phyloP scores from a whole-genome alignment of 2,888 invertebrate genomes.

The Neoitamus cyanurus region DNA sequence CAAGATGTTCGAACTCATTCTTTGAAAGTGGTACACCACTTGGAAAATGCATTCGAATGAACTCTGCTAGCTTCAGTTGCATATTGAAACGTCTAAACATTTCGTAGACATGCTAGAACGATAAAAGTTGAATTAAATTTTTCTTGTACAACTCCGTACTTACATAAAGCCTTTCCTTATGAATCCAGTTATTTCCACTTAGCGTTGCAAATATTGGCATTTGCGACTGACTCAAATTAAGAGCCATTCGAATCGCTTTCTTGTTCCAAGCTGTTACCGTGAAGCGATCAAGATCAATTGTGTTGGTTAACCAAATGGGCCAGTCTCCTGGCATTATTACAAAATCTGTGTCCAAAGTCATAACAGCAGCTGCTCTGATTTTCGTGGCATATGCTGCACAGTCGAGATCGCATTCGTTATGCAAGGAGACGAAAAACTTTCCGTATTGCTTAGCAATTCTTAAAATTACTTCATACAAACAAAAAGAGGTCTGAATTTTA shows the following conservation, averaged over 20 bases:
- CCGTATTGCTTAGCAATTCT: conserved; percentile 44
- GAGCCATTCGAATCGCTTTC: not conserved
- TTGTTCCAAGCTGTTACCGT: conserved; percentile 44
- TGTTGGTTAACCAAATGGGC: conserved; percentile 42
- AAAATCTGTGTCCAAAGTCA: conserved; percentile 50
- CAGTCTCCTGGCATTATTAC: conserved; percentile 49
- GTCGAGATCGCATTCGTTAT: conserved; percentile 49
- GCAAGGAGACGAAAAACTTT: conserved; percentile 40
- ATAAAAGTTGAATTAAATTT: not conserved
- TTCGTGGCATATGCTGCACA: conserved; percentile 47
- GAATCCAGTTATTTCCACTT: conserved; percentile 44
- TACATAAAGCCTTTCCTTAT: not conserved
- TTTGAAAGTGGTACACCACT: not conserved
- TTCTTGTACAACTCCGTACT: not conserved
- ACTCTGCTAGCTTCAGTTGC: conserved; percentile 16
- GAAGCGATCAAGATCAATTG: conserved; percentile 29
- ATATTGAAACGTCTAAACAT: not conserved
- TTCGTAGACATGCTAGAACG: not conserved
- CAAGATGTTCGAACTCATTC: not conserved
- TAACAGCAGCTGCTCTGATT: conserved; percentile 38
- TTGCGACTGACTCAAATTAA: conserved; percentile 43
- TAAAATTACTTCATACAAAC: not conserved
- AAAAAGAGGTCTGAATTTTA: not conserved
- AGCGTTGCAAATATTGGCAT: conserved; percentile 51
- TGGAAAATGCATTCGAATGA: conserved; percentile 32